Conservation (phyloP, 2,888 invertebrate species). For the Tuberolachnus salignus region DNA sequence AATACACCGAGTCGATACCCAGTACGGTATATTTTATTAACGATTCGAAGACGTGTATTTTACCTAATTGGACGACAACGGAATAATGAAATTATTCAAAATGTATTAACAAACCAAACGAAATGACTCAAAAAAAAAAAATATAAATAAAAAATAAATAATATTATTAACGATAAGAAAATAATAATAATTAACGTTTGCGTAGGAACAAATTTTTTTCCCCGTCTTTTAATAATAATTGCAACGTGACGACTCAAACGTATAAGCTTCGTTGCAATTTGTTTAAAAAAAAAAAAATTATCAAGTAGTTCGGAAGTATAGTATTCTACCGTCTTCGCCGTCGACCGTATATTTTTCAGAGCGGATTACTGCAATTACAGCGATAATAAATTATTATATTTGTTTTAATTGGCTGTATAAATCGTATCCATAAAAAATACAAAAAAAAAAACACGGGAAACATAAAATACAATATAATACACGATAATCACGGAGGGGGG, state of each 20-base stretch:
- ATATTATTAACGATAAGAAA: background rate
- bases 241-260: background rate
- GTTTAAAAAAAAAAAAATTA: background rate
- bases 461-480: too few relatives aligned
- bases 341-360: background rate
- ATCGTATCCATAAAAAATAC: too few relatives aligned
- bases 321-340: too few relatives aligned
- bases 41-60: background rate
- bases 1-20: constrained; percentile 6
- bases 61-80: constrained; percentile 11
- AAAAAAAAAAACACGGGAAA: too few relatives aligned
- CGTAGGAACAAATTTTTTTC: background rate
- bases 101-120: background rate
- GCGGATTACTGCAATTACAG: background rate
- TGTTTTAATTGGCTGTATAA: constrained; percentile 14
- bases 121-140: too few relatives aligned
- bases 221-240: background rate
- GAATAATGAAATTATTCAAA: background rate
- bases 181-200: background rate
- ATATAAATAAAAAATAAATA: background rate
- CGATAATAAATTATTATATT: too few relatives aligned
- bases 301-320: background rate
- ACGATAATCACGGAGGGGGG: too few relatives aligned
- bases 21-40: background rate
- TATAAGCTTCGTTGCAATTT: background rate